A percentile compares a stretch with the other conserved stretches of the same genome.
phyloP scores from a whole-genome alignment of 1,140 invertebrate genomes.

The Ostrea denselamellosa region DNA sequence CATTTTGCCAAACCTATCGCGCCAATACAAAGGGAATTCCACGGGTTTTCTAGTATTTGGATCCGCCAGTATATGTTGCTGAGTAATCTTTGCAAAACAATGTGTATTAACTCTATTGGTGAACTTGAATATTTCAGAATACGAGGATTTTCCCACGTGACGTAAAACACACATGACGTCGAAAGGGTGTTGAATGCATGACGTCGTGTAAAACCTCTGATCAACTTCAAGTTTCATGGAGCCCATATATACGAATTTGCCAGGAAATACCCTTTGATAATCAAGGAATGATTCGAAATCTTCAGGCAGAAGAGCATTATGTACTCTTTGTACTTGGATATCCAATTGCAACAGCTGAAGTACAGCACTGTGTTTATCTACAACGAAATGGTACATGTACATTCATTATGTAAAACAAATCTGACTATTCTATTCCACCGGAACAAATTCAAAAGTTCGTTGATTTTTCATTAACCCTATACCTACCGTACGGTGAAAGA shows the following conservation, averaged over 20 bases:
- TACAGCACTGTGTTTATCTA: not conserved
- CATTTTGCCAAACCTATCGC: not conserved
- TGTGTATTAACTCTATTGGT: not conserved
- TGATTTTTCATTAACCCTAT: not conserved
- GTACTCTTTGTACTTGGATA: not conserved
- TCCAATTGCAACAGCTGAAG: not conserved
- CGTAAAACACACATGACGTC: not conserved
- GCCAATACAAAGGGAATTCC: not conserved
- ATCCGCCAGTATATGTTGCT: not conserved
- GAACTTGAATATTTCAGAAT: not conserved
- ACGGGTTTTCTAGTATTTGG: not conserved
- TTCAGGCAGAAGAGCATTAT: not conserved
- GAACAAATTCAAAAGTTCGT: not conserved
- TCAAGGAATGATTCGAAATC: not conserved
- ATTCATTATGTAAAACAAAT: not conserved
- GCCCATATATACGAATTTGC: not conserved
- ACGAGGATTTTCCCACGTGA: not conserved
- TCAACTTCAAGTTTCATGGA: not conserved
- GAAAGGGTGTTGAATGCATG: not conserved
- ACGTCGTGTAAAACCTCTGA: not conserved
- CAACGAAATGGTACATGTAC: not conserved
- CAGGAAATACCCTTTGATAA: not conserved
- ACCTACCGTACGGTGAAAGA: not conserved
- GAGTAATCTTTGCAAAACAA: not conserved
- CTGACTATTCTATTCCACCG: not conserved